Evolutionary conservation across 1,140 invertebrate genomes (phyloP).

Genomic region (Pogonomyrmex californicus): DNA sequence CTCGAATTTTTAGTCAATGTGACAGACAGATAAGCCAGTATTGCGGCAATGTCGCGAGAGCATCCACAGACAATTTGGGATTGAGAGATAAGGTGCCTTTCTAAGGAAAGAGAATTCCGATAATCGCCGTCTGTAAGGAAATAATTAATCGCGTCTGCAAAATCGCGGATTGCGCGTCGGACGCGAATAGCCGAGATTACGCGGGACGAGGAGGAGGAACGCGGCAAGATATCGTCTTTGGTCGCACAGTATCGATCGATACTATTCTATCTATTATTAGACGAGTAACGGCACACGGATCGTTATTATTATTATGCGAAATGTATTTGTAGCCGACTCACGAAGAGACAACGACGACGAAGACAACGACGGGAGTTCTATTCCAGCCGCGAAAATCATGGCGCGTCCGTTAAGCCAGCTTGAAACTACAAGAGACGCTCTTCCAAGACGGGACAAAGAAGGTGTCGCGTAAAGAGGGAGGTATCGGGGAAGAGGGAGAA

Average conservation of each 20-base stretch:
- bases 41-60: not conserved
- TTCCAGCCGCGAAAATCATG: conserved; percentile 45
- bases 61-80: not conserved
- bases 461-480: not conserved
- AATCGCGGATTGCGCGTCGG: conserved; percentile 23
- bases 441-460: conserved; percentile 11
- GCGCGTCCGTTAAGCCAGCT: not conserved
- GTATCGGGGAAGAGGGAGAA: not conserved
- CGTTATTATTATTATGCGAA: conserved; percentile 64
- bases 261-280: conserved; percentile 69
- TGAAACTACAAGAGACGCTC: conserved; percentile 9
- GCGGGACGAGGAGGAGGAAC: not conserved
- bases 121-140: conserved; percentile 46
- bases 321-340: conserved; percentile 58
- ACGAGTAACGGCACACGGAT: conserved; percentile 58
- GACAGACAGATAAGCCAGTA: not conserved
- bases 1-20: too few species aligned
- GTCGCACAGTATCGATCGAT: conserved; percentile 66
- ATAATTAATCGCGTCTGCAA: conserved; percentile 59
- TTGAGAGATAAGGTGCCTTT: not conserved
- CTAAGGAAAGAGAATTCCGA: conserved; percentile 44
- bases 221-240: conserved; percentile 54
- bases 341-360: conserved; percentile 1
- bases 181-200: conserved; percentile 48
- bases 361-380: conserved; percentile 28